A percentile compares a stretch with the other conserved stretches of the same genome.
Conservation (phyloP, 2,797 vertebrate genomes). For the Poeciliopsis paucimaculata region DNA sequence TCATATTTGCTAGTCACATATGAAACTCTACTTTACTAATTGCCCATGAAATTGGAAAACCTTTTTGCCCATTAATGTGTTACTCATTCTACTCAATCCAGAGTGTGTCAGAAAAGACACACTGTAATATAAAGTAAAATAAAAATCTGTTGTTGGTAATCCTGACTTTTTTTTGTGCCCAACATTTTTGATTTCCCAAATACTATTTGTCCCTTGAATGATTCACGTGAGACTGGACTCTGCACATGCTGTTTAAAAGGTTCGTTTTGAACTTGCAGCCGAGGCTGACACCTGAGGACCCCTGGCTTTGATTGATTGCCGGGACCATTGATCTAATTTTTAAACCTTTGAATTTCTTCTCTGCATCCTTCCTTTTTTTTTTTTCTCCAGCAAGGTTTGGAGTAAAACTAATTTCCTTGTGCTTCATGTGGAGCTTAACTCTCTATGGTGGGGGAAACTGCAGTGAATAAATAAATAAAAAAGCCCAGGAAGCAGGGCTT, state of each 20-base stretch:
- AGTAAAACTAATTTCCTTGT: conserved; percentile 84
- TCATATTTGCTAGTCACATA: conserved; percentile 24
- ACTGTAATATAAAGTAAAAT: conserved; percentile 18
- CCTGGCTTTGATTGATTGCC: conserved; percentile 83
- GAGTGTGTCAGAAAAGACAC: conserved; percentile 25
- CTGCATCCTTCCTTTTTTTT: conserved; percentile 73
- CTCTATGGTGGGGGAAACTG: conserved; percentile 74
- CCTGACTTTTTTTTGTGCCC: conserved; percentile 9
- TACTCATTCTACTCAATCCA: conserved; percentile 28
- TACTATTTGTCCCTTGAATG: conserved; percentile 43
- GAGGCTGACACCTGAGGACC: conserved; percentile 70
- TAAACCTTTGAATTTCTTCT: conserved; percentile 80
- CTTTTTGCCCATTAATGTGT: conserved; percentile 24
- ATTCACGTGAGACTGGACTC: conserved; percentile 70
- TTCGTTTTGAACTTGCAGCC: conserved; percentile 78
- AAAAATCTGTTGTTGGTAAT: conserved; percentile 17
- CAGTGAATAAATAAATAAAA: conserved; percentile 82
- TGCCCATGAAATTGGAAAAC: conserved; percentile 28
- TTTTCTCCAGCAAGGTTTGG: conserved; percentile 51
- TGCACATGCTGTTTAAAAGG: conserved; percentile 81
- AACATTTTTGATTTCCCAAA: conserved; percentile 33
- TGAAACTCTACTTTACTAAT: conserved; percentile 39
- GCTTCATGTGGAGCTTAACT: conserved; percentile 76
- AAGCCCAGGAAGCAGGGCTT: conserved; percentile 70
- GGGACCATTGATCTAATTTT: conserved; percentile 86